Evolutionary conservation across 2,797 vertebrate genomes (phyloP), one percentile per base, ranked within the genome.

Genomic region (Pantherophis alleghaniensis): DNA sequence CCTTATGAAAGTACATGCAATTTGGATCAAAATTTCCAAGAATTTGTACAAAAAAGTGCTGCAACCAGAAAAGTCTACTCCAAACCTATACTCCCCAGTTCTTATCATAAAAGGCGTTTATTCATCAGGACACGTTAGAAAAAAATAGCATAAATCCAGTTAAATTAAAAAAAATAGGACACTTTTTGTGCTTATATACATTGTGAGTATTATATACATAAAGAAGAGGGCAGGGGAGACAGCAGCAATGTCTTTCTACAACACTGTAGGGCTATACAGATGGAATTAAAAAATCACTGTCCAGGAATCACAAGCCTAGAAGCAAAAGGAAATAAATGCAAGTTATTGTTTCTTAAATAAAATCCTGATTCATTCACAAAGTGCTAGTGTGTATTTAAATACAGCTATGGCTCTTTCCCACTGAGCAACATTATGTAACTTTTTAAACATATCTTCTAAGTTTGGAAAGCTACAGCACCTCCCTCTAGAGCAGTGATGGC

Each of bases 251-350:
- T 11, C 11, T 55, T 42, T 24, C 28, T 12, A 32, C 18, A 7
- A 28, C 14, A 37, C 4, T n/a, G 32, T 37, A 74, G 66, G 12
- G 22, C 1, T 55, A 9, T 16, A 32, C 42, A 42, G 63, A 1
- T 37, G 16, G 9, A 26, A 42, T 88, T 91, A 93, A 66, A 93
- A 69, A 91, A 93, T 26, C 16, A 91, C 24, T 2, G 90, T 47
- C 90, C 87, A 91, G 7, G 66, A 91, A 63, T 93, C 92, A 10
- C 92, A 93, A 59, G 32, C 86, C 92, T 93, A 91, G 18, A 61
- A 60, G 13, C 57, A 53, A 69, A 60, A 69, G n/a, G 6, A 57
- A 88, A 88, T 12, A 55, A 92, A 18, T 26, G 1, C 22, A 59
- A 42, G 26, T 51, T 13, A 28, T 26, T 3, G 37, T 83, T 63